Evolutionary conservation across 1,140 invertebrate genomes (phyloP).

Genomic region (Orius insidiosus): DNA sequence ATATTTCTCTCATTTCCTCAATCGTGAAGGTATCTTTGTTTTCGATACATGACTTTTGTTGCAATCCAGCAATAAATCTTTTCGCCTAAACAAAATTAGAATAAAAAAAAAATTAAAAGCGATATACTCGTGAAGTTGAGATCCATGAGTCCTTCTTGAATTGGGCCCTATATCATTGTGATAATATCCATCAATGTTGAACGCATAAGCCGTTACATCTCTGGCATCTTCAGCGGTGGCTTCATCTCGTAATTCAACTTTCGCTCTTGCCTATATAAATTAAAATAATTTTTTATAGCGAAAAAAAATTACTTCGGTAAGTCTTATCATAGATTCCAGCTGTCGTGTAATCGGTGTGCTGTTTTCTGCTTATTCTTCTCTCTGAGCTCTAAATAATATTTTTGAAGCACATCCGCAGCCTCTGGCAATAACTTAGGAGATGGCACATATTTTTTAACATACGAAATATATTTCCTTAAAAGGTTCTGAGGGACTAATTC

Average conservation of each 20-base stretch:
- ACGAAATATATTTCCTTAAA: conserved; percentile 78
- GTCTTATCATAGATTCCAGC: conserved; percentile 70
- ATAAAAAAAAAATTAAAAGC: conserved; percentile 1
- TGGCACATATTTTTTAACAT: conserved; percentile 71
- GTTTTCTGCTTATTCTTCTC: conserved; percentile 39
- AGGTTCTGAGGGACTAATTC: conserved; percentile 56
- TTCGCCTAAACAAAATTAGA: conserved; percentile 40
- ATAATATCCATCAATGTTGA: conserved; percentile 31
- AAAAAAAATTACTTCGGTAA: conserved; percentile 52
- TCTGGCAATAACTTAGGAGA: conserved; percentile 51
- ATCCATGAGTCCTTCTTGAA: background rate
- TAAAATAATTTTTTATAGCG: too few species aligned
- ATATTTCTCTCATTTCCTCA: conserved; percentile 56
- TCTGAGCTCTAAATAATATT: conserved; percentile 70
- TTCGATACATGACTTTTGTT: conserved; percentile 38
- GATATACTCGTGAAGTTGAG: background rate
- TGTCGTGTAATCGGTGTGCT: conserved; percentile 66
- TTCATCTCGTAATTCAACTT: conserved; percentile 62
- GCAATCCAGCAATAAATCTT: conserved; percentile 53
- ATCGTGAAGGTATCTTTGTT: conserved; percentile 52
- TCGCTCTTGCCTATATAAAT: conserved; percentile 51
- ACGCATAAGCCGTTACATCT: conserved; percentile 65
- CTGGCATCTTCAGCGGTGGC: conserved; percentile 62
- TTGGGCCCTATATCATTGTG: too few species aligned
- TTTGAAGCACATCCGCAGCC: conserved; percentile 49